Percentiles rank a stretch among this genome's conserved stretches.
Evolutionary conservation across 2,797 vertebrate species (phyloP).

Genomic region (Megaceryle alcyon): DNA sequence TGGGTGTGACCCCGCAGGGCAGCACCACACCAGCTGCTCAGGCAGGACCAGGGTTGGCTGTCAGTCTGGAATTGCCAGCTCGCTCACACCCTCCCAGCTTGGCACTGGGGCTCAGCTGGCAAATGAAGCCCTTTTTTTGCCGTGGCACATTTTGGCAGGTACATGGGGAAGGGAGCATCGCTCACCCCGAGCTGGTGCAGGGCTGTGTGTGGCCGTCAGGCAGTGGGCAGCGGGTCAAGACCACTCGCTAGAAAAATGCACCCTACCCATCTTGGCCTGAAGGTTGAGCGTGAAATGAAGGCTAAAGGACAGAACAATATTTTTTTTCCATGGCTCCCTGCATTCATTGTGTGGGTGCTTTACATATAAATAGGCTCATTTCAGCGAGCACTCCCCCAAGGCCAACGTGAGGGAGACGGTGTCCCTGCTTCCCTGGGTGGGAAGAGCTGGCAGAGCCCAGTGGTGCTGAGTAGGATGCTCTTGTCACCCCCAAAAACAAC

Average conservation of each 20-base stretch:
- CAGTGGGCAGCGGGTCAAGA: background rate
- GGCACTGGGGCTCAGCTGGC: conserved; percentile 2
- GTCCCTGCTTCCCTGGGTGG: background rate
- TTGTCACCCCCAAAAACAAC: background rate
- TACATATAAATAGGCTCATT: background rate
- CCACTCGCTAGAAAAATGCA: fast-evolving
- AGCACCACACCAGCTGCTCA: fast-evolving
- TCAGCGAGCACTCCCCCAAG: fast-evolving
- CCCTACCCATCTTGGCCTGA: fast-evolving
- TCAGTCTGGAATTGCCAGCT: conserved; percentile 1
- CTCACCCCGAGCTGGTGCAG: fast-evolving
- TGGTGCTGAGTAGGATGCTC: background rate
- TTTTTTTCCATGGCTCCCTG: background rate
- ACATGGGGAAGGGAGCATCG: background rate
- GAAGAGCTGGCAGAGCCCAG: background rate
- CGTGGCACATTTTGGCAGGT: background rate
- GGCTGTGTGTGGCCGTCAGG: background rate
- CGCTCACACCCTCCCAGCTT: conserved; percentile 6
- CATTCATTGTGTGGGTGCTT: background rate
- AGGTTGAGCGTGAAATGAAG: background rate
- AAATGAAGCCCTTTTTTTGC: background rate
- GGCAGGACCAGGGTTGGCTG: fast-evolving
- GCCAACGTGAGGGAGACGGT: background rate
- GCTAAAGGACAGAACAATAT: background rate
- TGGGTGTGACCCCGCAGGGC: background rate